Evolutionary conservation across 1,140 invertebrate species (phyloP), one percentile per base, ranked within the genome.

Genomic region (Melipona quadrifasciata): DNA sequence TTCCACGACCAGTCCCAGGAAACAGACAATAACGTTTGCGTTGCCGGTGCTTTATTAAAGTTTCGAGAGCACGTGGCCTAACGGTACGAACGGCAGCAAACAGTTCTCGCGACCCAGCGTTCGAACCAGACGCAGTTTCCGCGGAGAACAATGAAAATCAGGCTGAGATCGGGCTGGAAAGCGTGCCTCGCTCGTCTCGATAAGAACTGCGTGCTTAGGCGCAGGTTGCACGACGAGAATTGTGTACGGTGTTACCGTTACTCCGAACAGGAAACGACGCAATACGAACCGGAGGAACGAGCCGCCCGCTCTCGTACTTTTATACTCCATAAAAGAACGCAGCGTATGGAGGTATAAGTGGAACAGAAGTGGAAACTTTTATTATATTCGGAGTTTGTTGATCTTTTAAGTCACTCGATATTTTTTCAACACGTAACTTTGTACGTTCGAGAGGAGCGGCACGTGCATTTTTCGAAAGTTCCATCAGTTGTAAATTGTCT

Each of bases 161-260:
- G 34, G 6, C 34, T 51, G 72, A 55, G 47, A 55, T 73, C 57
- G 65, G 31, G 31, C 24, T 19, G 73, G 31, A 27, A 65, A 14
- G 61, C 53, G 68, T 65, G 65, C 71, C 24, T 47, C 61, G 79
- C 70, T 65, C 61, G 51, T 5, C 31, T 10, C 55, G 82, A 88
- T 68, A 80, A 58, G 19, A 87, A 85, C 82, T 84, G 61, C 70
- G 64, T 27, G 31, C 34, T 47, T 65, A 24, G 67, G 58, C 64
- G 51, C 74, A 61, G 55, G 57, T 76, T 72, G 71, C 58, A 17
- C 31, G 55, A 5, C 34, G 71, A 61, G 85, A 31, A 86, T 70
- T 68, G 74, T 79, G 71, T 73, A 76, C 78, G 82, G 55, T 10
- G 51, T 84, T 87, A 87, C 87, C 87, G 87, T 88, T 88, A 88